Evolutionary conservation across 2,797 vertebrate species (phyloP), one percentile per base, ranked within the genome.

Genomic region (Tokudaia muenninki): DNA sequence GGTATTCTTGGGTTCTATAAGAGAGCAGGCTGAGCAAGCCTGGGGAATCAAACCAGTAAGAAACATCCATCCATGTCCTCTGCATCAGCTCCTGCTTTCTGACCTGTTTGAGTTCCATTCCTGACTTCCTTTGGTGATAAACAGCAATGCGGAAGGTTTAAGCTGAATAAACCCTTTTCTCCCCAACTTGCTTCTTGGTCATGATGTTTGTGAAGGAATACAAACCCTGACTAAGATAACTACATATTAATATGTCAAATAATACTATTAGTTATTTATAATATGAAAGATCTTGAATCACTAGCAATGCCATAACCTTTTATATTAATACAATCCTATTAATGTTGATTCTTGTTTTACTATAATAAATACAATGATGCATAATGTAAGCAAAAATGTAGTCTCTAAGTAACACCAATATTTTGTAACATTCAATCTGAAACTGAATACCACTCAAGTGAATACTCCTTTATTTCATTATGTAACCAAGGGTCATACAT

Each of bases 401-500:
- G 63, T 70, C 12, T 78, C 26, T n/a, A 94, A 94, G 57, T 82
- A 96, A 31, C 34, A 83, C 4, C 7, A 57, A 41, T 92, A 94
- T 79, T 0, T 84, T 90, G 1, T n/a, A 74, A 86, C 52, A 3
- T 92, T 90, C 61, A 79, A 22, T 59, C 81, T 80, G 14, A 75
- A 91, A 87, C 55, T 77, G 55, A 90, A 96, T 93, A 92, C 94
- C 34, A 44, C 8, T 89, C 65, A 94, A 67, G 41, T 34, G 80
- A 95, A 95, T 41, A 50, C 1, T 59, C n/a, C 84, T 90, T 96
- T 97, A 44, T 29, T 96, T 92, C 50, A 79, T 59, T 94, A 87
- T 55, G 47, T 41, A 95, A 67, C 34, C 13, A 67, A 92, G 4
- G 1, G 72, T 96, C 34, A 92, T 87, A 90, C 57, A 95, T 93